phyloP scores from a whole-genome alignment of 1,140 invertebrate species.

The Nilaparvata lugens region DNA sequence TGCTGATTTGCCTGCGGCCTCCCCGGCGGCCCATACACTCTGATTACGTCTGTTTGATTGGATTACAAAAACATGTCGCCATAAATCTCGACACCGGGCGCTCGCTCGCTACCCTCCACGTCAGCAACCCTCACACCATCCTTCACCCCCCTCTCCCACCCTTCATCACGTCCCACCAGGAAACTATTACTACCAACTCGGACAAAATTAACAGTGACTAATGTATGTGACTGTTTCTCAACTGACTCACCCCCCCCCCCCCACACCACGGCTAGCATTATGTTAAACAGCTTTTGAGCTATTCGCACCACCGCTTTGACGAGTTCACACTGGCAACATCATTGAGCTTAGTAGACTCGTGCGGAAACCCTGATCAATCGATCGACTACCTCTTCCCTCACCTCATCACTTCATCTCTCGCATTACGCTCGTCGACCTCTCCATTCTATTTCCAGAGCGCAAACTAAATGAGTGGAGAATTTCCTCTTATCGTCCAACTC shows the following conservation, averaged over 20 bases:
- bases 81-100: conserved; percentile 1
- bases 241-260: conserved; percentile 20
- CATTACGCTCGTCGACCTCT: background rate
- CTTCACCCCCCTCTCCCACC: background rate
- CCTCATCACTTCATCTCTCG: conserved; percentile 6
- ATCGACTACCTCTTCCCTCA: background rate
- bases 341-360: conserved; percentile 14
- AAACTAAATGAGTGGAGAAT: too few relatives aligned
- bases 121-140: conserved; percentile 11
- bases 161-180: background rate
- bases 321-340: conserved; percentile 9
- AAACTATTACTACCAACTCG: background rate
- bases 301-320: conserved; percentile 16
- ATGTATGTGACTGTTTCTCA: background rate
- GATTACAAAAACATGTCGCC: conserved; percentile 4
- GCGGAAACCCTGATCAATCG: conserved; percentile 7
- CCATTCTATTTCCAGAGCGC: too few relatives aligned
- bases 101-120: conserved; percentile 2
- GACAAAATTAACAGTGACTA: too few relatives aligned
- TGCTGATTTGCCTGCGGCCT: conserved; percentile 1
- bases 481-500: too few relatives aligned
- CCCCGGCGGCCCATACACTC: background rate
- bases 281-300: conserved; percentile 12
- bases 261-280: background rate
- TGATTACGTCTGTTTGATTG: conserved; percentile 4